Evolutionary conservation across 2,888 invertebrate genomes (phyloP), one percentile per base, ranked within the genome.

Genomic region (Didymodactylos carnosus): DNA sequence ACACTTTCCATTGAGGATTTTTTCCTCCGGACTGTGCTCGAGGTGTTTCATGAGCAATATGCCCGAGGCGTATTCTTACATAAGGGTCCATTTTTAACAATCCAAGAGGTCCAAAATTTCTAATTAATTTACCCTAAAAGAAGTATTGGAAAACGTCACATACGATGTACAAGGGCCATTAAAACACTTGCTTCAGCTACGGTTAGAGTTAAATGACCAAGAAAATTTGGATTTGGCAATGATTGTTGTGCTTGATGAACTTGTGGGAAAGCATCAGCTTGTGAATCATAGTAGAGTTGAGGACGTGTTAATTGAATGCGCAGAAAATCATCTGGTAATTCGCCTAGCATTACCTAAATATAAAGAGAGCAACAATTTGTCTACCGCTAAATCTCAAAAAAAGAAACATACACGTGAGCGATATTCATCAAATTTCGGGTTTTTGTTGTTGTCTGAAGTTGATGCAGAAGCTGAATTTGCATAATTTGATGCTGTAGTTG

Each of bases 11-110:
- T 76, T 90, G 87, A 6, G 97, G 97, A 80, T 89, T 92, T 83
- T 93, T 94, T 35, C 92, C 92, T 41, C 94, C 97, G 84, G 91
- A 94, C 76, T 90, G 88, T 82, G 91, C 91, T 1, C 94, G 94
- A 79, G 91, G 92, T 0, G 94, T 95, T 85, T 97, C 95, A 84
- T 93, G 94, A 75, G 94, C 90, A 79, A 90, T 89, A 83, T 94
- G 94, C 0, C 94, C 97, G 35, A 95, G 89, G 77, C 94, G 87
- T 75, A 97, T 84, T 75, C 95, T 87, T 41, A 91, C 92, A 82
- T 95, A 97, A 0, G 94, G 94, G 84, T 95, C 94, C 94, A 94
- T 95, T 51, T 69, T 41, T 0, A 70, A 39, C 40, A 39, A 70
- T 75, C 92, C 87, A 1, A 92, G 90, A 80, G 94, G 86, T 14